phyloP scores from a whole-genome alignment of 2,888 invertebrate species.

The Caenorhabditis japonica region DNA sequence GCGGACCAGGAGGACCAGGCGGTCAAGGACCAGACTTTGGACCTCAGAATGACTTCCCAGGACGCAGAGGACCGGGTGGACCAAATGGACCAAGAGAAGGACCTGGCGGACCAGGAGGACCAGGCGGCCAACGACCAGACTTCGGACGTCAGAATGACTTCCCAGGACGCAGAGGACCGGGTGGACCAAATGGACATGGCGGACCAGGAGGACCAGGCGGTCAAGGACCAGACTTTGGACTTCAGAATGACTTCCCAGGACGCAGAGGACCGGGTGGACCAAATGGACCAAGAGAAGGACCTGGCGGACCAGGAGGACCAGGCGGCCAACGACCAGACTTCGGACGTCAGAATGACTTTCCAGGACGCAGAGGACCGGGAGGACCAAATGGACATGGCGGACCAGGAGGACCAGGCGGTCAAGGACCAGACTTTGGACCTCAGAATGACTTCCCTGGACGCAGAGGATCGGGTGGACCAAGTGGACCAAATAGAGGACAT shows the following conservation, averaged over 20 bases:
- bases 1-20: slow-evolving; percentile 7
- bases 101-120: slow-evolving; percentile 7
- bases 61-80: slow-evolving; percentile 8
- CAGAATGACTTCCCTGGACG: too few relatives aligned
- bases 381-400: slow-evolving; percentile 7
- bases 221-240: slow-evolving; percentile 13
- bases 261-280: slow-evolving; percentile 16
- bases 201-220: slow-evolving; percentile 25
- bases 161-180: slow-evolving; percentile 14
- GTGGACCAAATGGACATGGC: slow-evolving; percentile 6
- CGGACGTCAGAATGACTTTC: slow-evolving; percentile 28
- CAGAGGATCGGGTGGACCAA: slow-evolving; percentile 6
- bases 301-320: slow-evolving; percentile 19
- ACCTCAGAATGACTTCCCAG: slow-evolving; percentile 16
- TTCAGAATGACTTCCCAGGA: slow-evolving; percentile 10
- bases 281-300: slow-evolving; percentile 9
- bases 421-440: slow-evolving; percentile 15
- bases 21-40: slow-evolving; percentile 12
- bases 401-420: background rate
- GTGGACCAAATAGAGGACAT: too few relatives aligned
- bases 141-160: slow-evolving; percentile 16
- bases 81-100: slow-evolving; percentile 3
- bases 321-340: slow-evolving; percentile 13
- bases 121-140: slow-evolving; percentile 12
- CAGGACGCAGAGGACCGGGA: slow-evolving; percentile 21